A percentile compares a stretch with the other conserved stretches of the same genome.
Evolutionary conservation across 2,888 invertebrate species (phyloP).

Genomic region (Chydorus sphaericus): DNA sequence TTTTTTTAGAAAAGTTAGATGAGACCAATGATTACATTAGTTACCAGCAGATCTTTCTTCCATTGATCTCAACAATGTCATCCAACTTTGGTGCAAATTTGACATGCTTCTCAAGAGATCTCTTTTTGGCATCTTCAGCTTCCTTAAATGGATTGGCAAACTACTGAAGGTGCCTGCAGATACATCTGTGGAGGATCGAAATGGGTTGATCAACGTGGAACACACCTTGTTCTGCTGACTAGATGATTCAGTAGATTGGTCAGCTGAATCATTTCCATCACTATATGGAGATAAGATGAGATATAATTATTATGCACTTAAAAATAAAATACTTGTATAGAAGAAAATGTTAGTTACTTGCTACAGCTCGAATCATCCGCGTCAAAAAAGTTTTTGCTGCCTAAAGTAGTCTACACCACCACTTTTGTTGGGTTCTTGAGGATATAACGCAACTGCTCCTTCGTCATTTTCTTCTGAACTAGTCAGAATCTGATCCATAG

Average conservation of each 20-base stretch:
- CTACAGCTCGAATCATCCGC: background rate
- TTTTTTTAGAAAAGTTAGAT: no score
- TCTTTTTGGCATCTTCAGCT: slow-evolving; percentile 71
- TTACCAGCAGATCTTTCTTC: slow-evolving; percentile 82
- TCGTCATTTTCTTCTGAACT: background rate
- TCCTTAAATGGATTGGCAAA: slow-evolving; percentile 75
- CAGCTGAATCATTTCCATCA: background rate
- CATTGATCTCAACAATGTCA: slow-evolving; percentile 63
- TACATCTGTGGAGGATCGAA: background rate
- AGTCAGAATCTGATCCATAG: background rate
- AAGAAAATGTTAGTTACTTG: background rate
- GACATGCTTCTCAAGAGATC: slow-evolving; percentile 76
- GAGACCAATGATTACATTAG: no score
- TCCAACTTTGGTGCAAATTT: slow-evolving; percentile 67
- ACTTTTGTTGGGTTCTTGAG: background rate
- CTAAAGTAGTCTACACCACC: no score
- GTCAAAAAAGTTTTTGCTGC: background rate
- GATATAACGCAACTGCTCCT: background rate
- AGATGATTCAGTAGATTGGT: background rate
- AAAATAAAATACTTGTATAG: background rate
- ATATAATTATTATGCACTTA: background rate
- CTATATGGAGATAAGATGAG: no score
- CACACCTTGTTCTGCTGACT: background rate
- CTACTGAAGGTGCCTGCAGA: slow-evolving; percentile 40
- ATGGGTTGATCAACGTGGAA: background rate